phyloP scores from a whole-genome alignment of 2,797 vertebrate genomes.

The Spheniscus humboldti region DNA sequence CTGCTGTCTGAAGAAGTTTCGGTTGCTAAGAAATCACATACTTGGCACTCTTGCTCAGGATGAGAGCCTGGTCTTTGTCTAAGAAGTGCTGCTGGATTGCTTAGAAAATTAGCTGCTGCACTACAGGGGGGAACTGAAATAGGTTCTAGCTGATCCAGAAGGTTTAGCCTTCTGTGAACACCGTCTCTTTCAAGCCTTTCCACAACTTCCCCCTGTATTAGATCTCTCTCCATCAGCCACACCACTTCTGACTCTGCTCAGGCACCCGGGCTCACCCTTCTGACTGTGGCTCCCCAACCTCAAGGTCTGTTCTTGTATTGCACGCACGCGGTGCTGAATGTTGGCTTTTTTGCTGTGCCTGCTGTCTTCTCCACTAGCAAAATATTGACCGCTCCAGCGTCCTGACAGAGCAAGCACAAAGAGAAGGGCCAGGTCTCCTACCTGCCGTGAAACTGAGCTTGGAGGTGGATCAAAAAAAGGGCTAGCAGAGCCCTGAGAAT shows the following conservation, averaged over 20 bases:
- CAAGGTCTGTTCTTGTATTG: not conserved
- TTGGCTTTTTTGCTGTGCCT: not conserved
- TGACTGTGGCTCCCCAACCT: not conserved
- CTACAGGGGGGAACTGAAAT: not conserved
- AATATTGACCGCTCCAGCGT: not conserved
- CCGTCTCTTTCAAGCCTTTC: not conserved
- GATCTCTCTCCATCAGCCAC: not conserved
- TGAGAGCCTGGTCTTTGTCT: not conserved
- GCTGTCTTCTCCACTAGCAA: not conserved
- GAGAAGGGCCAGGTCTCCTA: not conserved
- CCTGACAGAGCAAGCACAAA: not conserved
- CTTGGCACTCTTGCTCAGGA: not conserved
- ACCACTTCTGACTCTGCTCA: not conserved
- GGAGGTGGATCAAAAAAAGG: not conserved
- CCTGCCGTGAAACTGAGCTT: not conserved
- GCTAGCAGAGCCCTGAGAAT: not conserved
- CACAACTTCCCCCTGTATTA: not conserved
- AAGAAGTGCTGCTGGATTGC: not conserved
- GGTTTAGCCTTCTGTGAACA: not conserved
- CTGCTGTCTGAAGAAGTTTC: slow-evolving; percentile 3
- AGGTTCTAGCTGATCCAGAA: not conserved
- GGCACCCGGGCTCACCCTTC: not conserved
- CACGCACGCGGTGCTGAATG: accelerated
- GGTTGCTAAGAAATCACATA: not conserved
- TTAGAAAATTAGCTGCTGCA: not conserved